Evolutionary conservation across 2,888 invertebrate species (phyloP).

Genomic region (Pristionchus entomophagus): DNA sequence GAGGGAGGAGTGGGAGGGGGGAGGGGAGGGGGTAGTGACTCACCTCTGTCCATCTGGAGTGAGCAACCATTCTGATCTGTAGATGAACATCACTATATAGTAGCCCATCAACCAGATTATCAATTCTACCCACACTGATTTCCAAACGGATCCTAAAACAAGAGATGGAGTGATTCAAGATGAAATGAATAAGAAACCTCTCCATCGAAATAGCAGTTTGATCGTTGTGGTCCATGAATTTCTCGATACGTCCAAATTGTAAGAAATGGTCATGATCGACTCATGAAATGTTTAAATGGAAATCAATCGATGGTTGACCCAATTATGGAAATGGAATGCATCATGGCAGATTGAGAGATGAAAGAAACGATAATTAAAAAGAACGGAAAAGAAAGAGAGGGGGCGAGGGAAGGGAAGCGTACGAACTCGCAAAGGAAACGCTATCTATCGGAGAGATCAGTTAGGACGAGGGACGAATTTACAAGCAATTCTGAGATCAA

Average conservation of each 20-base stretch:
- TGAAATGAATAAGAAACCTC: slow-evolving; percentile 49
- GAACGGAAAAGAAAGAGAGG: neutral
- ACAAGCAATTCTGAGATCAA: slow-evolving; percentile 7
- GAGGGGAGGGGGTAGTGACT: neutral
- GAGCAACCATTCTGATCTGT: slow-evolving; percentile 53
- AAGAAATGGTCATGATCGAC: slow-evolving; percentile 71
- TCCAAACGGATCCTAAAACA: slow-evolving; percentile 65
- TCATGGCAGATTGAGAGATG: slow-evolving; percentile 18
- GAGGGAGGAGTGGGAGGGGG: neutral
- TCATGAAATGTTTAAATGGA: neutral
- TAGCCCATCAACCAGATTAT: slow-evolving; percentile 62
- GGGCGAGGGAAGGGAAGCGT: neutral
- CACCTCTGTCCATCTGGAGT: slow-evolving; percentile 10
- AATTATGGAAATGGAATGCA: neutral
- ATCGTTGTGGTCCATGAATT: slow-evolving; percentile 62
- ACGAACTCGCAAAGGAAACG: neutral
- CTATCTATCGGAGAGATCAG: neutral
- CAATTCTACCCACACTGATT: slow-evolving; percentile 65
- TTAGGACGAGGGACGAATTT: neutral
- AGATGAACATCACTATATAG: slow-evolving; percentile 56
- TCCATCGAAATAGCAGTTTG: slow-evolving; percentile 67
- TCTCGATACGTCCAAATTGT: slow-evolving; percentile 69
- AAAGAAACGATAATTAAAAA: neutral
- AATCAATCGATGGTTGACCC: neutral
- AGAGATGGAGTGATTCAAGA: neutral